These are phyloP conservation scores for Tachina fera DNA, from an alignment of 2,888 invertebrate species.

Conservation along the genomic window DNA sequence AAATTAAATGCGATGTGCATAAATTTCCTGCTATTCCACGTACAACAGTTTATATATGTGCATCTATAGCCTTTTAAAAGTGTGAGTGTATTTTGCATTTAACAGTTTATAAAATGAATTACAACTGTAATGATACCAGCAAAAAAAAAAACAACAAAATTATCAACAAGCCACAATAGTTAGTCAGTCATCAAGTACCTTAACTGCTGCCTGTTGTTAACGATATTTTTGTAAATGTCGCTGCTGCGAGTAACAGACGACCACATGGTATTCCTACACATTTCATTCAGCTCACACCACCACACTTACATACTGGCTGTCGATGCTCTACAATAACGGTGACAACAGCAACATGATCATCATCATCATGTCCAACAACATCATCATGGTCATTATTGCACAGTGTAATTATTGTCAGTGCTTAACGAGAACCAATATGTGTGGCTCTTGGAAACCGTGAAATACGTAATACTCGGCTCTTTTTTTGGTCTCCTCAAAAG, in stretches of 20 bases:
- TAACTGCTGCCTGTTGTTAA: slow-evolving; percentile 4
- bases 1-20: slow-evolving; percentile 63
- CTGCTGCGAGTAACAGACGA: slow-evolving; percentile 22
- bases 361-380: slow-evolving; percentile 6
- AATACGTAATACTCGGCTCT: neutral
- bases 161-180: slow-evolving; percentile 26
- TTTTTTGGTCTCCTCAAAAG: neutral
- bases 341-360: slow-evolving; percentile 29
- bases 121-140: slow-evolving; percentile 9
- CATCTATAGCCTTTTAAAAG: neutral
- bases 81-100: neutral
- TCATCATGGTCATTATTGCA: slow-evolving; percentile 44
- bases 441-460: slow-evolving; percentile 27
- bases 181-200: slow-evolving; percentile 44
- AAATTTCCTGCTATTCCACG: slow-evolving; percentile 49
- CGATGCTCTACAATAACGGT: slow-evolving; percentile 23
- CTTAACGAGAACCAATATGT: slow-evolving; percentile 64
- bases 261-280: slow-evolving; percentile 8
- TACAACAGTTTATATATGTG: slow-evolving; percentile 12
- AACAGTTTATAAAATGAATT: slow-evolving; percentile 26
- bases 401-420: slow-evolving; percentile 51
- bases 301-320: slow-evolving; percentile 11
- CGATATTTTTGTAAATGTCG: slow-evolving; percentile 24
- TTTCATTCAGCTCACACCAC: slow-evolving; percentile 19
- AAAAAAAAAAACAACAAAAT: neutral